Conservation (phyloP, 1,140 invertebrate species). For the Zaprionus lachaisei region DNA sequence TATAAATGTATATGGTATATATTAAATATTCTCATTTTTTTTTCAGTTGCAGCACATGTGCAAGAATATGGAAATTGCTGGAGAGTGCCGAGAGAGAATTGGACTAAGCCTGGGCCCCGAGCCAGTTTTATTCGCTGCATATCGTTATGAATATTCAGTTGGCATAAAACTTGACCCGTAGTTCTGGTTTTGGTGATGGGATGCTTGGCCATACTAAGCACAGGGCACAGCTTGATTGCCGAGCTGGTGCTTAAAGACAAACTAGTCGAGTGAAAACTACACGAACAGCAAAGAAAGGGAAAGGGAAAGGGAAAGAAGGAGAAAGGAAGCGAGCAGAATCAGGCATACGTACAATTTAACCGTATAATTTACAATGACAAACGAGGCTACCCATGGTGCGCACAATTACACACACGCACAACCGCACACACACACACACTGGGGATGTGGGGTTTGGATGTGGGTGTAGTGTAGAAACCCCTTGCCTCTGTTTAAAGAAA, state of each 20-base stretch:
- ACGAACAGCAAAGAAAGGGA: neutral
- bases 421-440: conserved; percentile 6
- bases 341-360: conserved; percentile 74
- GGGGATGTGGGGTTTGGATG: conserved; percentile 2
- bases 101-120: conserved; percentile 28
- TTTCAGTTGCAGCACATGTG: conserved; percentile 35
- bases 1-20: conserved; percentile 12
- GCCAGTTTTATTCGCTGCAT: conserved; percentile 36
- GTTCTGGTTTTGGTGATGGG: neutral
- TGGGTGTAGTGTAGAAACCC: conserved; percentile 14
- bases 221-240: conserved; percentile 5
- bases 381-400: conserved; percentile 69
- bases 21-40: conserved; percentile 20
- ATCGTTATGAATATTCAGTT: conserved; percentile 70
- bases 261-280: conserved; percentile 5
- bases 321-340: conserved; percentile 25
- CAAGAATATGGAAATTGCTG: conserved; percentile 67
- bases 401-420: conserved; percentile 70
- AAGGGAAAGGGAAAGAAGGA: neutral
- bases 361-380: conserved; percentile 83
- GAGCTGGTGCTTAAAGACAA: conserved; percentile 23
- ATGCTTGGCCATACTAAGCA: conserved; percentile 1
- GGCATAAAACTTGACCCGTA: conserved; percentile 15
- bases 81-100: conserved; percentile 34
- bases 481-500: conserved; percentile 6